A percentile compares a stretch with the other conserved stretches of the same genome.
These are phyloP conservation scores for Coracias cyanogaster DNA, from an alignment of 2,797 vertebrate genomes.

Conservation along the genomic window DNA sequence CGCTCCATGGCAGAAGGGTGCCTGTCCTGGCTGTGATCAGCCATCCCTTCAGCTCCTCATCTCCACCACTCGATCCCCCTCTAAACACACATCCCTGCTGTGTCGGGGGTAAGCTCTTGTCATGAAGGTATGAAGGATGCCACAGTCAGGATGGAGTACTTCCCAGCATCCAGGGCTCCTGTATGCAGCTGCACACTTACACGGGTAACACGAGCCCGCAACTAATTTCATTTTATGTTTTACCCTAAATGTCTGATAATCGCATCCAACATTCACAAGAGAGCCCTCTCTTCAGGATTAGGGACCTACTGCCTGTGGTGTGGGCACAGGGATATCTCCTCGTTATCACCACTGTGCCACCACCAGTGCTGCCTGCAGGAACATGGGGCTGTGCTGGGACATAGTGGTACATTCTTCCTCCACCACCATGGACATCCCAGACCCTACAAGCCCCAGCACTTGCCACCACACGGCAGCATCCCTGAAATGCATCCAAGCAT, in stretches of 20 bases:
- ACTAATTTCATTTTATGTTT: not conserved
- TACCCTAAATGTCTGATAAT: not conserved
- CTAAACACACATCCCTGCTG: not conserved
- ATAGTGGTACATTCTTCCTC: fast-evolving
- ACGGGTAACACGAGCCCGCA: fast-evolving
- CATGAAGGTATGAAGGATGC: not conserved
- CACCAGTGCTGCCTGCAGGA: not conserved
- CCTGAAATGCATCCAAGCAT: not conserved
- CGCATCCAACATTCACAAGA: not conserved
- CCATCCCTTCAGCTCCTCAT: fast-evolving
- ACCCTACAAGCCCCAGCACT: not conserved
- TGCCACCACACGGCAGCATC: not conserved
- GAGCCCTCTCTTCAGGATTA: fast-evolving
- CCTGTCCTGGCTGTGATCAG: fast-evolving
- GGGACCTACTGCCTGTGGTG: not conserved
- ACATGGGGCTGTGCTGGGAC: fast-evolving
- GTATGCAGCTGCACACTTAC: not conserved
- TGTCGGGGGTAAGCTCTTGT: not conserved
- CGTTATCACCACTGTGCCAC: fast-evolving
- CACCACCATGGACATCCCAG: fast-evolving
- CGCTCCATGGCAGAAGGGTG: fast-evolving
- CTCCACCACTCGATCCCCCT: not conserved
- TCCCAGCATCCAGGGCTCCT: not conserved
- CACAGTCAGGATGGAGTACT: not conserved
- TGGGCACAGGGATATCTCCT: not conserved